These are phyloP conservation scores for Strigamia transsilvanica DNA, from an alignment of 2,888 invertebrate species.

Conservation along the genomic window DNA sequence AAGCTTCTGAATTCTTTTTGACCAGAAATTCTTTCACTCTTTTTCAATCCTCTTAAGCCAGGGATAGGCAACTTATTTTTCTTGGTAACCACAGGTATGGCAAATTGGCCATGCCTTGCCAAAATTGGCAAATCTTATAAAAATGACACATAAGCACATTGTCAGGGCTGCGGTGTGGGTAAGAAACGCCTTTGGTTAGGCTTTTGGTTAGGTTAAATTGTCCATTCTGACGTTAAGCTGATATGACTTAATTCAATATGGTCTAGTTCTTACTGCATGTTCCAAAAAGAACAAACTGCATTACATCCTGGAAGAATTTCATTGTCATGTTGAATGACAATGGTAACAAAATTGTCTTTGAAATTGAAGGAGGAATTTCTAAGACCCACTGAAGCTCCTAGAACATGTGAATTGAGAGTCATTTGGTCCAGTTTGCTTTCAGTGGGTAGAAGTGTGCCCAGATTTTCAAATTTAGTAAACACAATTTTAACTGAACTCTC, in stretches of 20 bases:
- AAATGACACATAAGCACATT: too few relatives aligned
- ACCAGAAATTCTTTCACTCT: too few relatives aligned
- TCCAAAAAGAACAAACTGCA: slow-evolving; percentile 24
- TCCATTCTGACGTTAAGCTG: neutral
- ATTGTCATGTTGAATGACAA: neutral
- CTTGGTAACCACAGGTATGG: too few relatives aligned
- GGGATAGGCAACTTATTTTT: too few relatives aligned
- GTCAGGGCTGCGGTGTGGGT: too few relatives aligned
- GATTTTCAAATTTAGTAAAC: neutral
- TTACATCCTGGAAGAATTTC: neutral
- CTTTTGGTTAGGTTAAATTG: too few relatives aligned
- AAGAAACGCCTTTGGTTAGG: too few relatives aligned
- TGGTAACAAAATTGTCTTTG: slow-evolving; percentile 4
- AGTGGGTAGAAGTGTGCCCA: neutral
- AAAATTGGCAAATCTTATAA: too few relatives aligned
- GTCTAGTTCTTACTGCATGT: neutral
- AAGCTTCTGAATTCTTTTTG: too few relatives aligned
- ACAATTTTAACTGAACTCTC: neutral
- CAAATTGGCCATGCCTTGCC: too few relatives aligned
- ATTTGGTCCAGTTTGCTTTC: neutral
- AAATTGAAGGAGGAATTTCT: neutral
- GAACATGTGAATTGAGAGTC: slow-evolving; percentile 6
- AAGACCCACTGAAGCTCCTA: slow-evolving; percentile 5
- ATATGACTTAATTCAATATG: neutral
- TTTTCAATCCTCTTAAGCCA: too few relatives aligned